These are phyloP conservation scores for Eulemur albifrons DNA, from an alignment of 2,797 vertebrate genomes.

Conservation along the genomic window DNA sequence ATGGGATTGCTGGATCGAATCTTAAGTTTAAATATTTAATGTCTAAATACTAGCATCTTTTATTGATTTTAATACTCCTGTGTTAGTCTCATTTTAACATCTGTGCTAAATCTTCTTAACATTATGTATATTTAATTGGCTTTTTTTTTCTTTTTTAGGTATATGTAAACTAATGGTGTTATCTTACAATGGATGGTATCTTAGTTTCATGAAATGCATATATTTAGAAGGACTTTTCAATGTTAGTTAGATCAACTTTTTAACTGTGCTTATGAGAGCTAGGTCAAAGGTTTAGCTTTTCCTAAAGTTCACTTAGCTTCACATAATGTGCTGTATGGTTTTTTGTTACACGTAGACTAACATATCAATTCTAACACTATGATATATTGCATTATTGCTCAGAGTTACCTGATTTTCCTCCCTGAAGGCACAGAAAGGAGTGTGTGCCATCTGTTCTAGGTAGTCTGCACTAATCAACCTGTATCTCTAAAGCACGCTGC, in stretches of 20 bases:
- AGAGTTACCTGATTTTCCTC: background rate
- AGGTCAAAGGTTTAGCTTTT: background rate
- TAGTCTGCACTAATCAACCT: background rate
- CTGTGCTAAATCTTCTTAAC: background rate
- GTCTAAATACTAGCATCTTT: background rate
- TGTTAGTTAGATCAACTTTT: background rate
- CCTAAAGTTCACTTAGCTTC: background rate
- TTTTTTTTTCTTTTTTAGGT: background rate
- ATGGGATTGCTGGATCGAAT: too few species aligned
- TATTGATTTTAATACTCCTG: background rate
- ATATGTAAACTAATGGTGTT: background rate
- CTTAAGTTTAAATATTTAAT: background rate
- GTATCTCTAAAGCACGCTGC: background rate
- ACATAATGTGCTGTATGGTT: background rate
- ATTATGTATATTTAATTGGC: background rate
- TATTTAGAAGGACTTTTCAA: background rate
- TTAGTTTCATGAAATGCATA: background rate
- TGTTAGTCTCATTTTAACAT: background rate
- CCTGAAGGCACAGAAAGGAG: background rate
- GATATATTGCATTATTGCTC: background rate
- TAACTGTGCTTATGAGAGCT: background rate
- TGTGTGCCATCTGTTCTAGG: rapidly evolving
- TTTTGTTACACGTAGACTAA: background rate
- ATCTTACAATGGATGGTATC: background rate
- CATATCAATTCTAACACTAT: background rate